Evolutionary conservation across 2,888 invertebrate genomes (phyloP).

Genomic region (Latrodectus hesperus): DNA sequence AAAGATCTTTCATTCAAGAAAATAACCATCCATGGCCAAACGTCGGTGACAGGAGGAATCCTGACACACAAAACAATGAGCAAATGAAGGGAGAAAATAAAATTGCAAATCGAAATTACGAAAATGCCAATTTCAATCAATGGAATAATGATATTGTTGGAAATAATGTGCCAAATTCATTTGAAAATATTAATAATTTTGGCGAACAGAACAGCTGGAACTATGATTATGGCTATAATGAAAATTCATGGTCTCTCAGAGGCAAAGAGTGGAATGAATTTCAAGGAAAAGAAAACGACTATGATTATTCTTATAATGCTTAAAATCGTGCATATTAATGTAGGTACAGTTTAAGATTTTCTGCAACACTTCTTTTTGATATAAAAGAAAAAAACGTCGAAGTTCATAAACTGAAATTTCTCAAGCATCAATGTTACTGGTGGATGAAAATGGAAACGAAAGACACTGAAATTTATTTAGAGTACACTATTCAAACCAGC

Average conservation of each 20-base stretch:
- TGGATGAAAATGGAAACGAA: too few species aligned
- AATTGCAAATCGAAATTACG: constrained; percentile 7
- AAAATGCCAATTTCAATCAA: not conserved
- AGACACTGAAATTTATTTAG: too few species aligned
- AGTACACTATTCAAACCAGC: too few species aligned
- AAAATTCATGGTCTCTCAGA: constrained; percentile 1
- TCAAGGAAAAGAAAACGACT: constrained; percentile 33
- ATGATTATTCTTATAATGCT: constrained; percentile 18
- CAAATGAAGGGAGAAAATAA: not conserved
- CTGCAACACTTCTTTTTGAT: too few species aligned
- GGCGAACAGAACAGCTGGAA: constrained; percentile 22
- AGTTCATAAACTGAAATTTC: too few species aligned
- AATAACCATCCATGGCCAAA: not conserved
- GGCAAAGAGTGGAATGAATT: constrained; percentile 5
- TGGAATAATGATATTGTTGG: constrained; percentile 4
- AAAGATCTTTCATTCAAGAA: not conserved
- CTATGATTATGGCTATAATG: constrained; percentile 6
- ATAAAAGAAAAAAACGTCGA: too few species aligned
- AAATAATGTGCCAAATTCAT: not conserved
- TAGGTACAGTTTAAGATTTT: too few species aligned
- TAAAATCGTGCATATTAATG: too few species aligned
- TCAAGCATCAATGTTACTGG: too few species aligned
- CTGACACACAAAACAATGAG: not conserved
- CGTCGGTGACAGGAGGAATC: not conserved
- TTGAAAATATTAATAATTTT: not conserved